Evolutionary conservation across 1,140 invertebrate species (phyloP), one percentile per base, ranked within the genome.

Genomic region (Aphelinus atriplicis): DNA sequence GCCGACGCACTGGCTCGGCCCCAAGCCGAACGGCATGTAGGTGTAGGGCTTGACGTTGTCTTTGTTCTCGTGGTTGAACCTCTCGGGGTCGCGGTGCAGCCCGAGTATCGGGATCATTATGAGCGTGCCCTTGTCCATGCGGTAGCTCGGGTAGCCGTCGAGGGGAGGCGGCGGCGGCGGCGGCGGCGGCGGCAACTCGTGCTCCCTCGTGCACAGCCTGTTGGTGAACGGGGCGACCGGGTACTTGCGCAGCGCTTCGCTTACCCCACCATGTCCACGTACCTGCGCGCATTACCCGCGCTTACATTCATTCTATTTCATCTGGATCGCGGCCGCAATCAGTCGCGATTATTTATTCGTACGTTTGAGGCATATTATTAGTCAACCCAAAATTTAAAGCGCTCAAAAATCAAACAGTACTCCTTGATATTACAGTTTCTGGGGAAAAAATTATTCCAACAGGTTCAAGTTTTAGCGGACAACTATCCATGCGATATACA

Each of bases 21-120:
- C 91, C 2, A 81, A 65, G 7, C 90, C 90, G 80, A 91, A 92
- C 2, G 90, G 89, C 64, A 90, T 73, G 77, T 84, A 92, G 0
- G 85, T 78, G 47, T 81, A 88, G 0, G 84, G 85, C 9, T 78
- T 77, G 57, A 84, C 81, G 3, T 78, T 77, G 4, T 77, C 46
- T 45, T 85, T 86, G 71, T 89, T 88, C 45, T 89, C 84, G 3
- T 88, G 85, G 51, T 82, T 81, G 74, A 90, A 91, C 6, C 91
- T 75, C 66, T 90, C 89, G 0, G 90, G 90, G 78, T 91, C 87
- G 10, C 83, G 78, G 62, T 92, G 91, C 55, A 92, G 80, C 2
- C 84, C 84, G 10, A 78, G 88, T 3, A 87, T 82, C 2, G 90
- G 87, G 53, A 91, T 81, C 7, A 76, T 75, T 7, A 90, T 76